Percentiles rank a stretch among this genome's conserved stretches.
Conservation (phyloP, 1,140 invertebrate genomes). For the Pseudomyrmex sp. region DNA sequence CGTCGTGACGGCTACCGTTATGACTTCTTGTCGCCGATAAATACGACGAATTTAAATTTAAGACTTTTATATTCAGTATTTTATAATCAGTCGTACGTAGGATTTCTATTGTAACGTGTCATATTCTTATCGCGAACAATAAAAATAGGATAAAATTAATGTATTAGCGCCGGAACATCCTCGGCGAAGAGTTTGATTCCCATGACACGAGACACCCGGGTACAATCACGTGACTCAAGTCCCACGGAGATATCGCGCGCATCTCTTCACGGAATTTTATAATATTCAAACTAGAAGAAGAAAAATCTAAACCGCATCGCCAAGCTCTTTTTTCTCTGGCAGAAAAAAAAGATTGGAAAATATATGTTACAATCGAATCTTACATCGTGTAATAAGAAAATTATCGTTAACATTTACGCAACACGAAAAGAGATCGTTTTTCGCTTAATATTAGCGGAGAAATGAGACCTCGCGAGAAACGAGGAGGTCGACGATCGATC, state of each 20-base stretch:
- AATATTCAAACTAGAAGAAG: not conserved
- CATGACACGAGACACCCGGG: constrained; percentile 25
- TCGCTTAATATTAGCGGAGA: not conserved
- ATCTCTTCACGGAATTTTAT: constrained; percentile 32
- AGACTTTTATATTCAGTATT: too few species aligned
- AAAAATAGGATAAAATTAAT: too few species aligned
- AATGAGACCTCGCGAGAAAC: not conserved
- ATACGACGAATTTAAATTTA: too few species aligned
- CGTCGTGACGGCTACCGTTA: constrained; percentile 18
- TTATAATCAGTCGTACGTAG: too few species aligned
- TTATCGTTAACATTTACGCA: not conserved
- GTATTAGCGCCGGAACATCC: not conserved
- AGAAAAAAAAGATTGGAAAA: too few species aligned
- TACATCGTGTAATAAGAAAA: not conserved
- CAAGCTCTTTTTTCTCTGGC: not conserved
- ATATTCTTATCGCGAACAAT: too few species aligned
- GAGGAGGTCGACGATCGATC: not conserved
- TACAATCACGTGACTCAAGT: constrained; percentile 16
- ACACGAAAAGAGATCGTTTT: not conserved
- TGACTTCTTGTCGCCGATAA: constrained; percentile 15
- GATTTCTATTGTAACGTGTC: too few species aligned
- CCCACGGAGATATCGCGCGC: constrained; percentile 34
- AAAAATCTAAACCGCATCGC: not conserved
- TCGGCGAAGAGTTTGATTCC: constrained; percentile 17
- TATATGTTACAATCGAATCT: too few species aligned